Conservation (phyloP, 2,113 vertebrate species). For the Nicator chloris region DNA sequence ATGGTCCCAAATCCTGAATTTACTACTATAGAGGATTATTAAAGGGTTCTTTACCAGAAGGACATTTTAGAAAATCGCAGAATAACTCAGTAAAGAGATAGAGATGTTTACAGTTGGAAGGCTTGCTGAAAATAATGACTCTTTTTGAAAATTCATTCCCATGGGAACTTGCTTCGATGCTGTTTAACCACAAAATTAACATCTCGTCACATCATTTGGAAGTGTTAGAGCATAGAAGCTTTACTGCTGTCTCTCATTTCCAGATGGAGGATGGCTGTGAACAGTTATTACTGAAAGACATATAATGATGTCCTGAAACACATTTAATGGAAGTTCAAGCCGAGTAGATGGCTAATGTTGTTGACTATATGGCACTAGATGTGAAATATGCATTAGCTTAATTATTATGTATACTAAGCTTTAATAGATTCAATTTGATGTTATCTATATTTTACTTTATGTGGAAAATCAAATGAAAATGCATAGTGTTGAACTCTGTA, state of each 20-base stretch:
- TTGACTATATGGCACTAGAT: not conserved
- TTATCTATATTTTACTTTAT: not conserved
- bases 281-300: not conserved
- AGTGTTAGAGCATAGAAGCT: not conserved
- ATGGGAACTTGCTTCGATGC: not conserved
- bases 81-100: not conserved
- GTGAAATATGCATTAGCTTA: not conserved
- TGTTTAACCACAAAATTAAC: not conserved
- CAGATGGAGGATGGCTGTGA: slow-evolving; percentile 29
- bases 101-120: not conserved
- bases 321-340: slow-evolving; percentile 41
- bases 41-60: not conserved
- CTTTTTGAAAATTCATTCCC: not conserved
- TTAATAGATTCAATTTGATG: not conserved
- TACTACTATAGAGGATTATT: not conserved
- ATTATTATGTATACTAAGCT: not conserved
- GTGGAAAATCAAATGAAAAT: not conserved
- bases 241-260: slow-evolving; percentile 20
- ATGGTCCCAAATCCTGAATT: not conserved
- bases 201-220: slow-evolving; percentile 29
- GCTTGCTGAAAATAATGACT: not conserved
- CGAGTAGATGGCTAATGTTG: not conserved
- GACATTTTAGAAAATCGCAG: not conserved
- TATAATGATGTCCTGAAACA: slow-evolving; percentile 28
- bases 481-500: not conserved